These are phyloP conservation scores for Macaria liturata DNA, from an alignment of 2,888 invertebrate genomes.

Conservation along the genomic window DNA sequence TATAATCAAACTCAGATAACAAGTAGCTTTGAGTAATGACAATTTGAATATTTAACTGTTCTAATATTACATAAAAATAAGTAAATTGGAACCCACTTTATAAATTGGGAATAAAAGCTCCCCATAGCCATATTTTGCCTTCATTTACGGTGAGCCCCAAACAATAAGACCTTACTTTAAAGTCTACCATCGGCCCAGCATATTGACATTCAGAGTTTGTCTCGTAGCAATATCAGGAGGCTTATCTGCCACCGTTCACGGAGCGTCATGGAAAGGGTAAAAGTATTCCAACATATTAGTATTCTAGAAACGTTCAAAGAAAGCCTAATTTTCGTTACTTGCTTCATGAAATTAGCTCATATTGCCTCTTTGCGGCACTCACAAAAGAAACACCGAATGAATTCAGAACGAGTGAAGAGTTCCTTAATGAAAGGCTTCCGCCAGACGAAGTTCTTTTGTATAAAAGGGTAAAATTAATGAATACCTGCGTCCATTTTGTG, in stretches of 20 bases:
- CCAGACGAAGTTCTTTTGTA: not conserved
- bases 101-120: too few relatives aligned
- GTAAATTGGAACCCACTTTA: too few relatives aligned
- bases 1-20: too few relatives aligned
- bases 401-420: not conserved
- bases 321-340: constrained; percentile 29
- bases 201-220: constrained; percentile 15
- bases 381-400: constrained; percentile 2
- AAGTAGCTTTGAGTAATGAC: too few relatives aligned
- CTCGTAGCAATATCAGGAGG: not conserved
- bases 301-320: constrained; percentile 27
- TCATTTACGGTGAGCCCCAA: too few relatives aligned
- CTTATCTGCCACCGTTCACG: constrained; percentile 19
- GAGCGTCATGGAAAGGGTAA: constrained; percentile 13
- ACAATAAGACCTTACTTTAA: too few relatives aligned
- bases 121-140: too few relatives aligned
- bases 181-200: not conserved
- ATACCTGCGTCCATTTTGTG: too few relatives aligned
- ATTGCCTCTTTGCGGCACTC: constrained; percentile 11
- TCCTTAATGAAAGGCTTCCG: not conserved
- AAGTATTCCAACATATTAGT: constrained; percentile 21
- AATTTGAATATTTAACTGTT: too few relatives aligned
- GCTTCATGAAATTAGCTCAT: constrained; percentile 25
- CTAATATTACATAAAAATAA: too few relatives aligned
- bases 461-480: not conserved